Percentiles rank a stretch among this genome's conserved stretches.
phyloP scores from a whole-genome alignment of 2,113 vertebrate genomes.

The Mesocricetus auratus region DNA sequence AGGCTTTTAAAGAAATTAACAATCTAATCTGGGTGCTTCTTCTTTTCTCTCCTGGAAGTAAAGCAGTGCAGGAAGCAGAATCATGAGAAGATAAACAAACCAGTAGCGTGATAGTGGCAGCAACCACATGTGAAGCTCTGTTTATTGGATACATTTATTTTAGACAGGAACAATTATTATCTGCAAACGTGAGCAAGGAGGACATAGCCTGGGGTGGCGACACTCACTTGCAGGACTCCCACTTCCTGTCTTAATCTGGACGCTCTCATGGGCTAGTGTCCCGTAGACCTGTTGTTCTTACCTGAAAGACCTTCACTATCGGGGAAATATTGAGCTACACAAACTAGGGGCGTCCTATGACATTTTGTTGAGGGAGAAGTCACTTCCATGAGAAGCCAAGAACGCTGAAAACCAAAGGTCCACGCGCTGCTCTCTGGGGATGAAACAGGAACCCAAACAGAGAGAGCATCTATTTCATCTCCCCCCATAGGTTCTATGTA shows the following conservation, averaged over 20 bases:
- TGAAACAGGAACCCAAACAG: too few relatives aligned
- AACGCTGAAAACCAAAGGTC: too few relatives aligned
- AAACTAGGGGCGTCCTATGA: too few relatives aligned
- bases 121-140: neutral
- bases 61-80: neutral
- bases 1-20: slow-evolving; percentile 20
- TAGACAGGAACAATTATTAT: neutral
- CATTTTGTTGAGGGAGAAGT: too few relatives aligned
- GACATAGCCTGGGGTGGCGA: neutral
- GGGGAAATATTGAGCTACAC: too few relatives aligned
- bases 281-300: neutral
- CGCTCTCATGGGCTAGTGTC: neutral
- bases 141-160: slow-evolving; percentile 41
- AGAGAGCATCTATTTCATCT: too few relatives aligned
- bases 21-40: neutral
- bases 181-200: neutral
- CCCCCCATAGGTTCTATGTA: too few relatives aligned
- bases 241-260: neutral
- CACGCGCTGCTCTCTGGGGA: too few relatives aligned
- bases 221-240: neutral
- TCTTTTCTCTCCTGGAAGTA: neutral
- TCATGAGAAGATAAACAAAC: slow-evolving; percentile 30
- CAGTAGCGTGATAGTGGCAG: slow-evolving; percentile 45
- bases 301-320: neutral
- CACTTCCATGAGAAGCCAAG: too few relatives aligned